These are phyloP conservation scores for Lophius americanus DNA, from an alignment of 2,797 vertebrate genomes.

Conservation along the genomic window DNA sequence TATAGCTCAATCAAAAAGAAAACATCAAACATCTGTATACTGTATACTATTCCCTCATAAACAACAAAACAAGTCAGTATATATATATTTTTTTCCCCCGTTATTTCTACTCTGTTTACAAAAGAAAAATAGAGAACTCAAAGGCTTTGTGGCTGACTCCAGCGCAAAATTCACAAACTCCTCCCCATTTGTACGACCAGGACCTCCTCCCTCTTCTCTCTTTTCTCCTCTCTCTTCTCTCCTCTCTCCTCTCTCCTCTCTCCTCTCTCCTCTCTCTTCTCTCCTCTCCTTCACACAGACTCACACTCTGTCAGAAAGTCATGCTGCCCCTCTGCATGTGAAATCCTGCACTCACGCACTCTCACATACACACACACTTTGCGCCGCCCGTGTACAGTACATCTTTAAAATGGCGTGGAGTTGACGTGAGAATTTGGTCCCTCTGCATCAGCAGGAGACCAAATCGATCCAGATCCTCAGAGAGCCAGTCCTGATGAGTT, in stretches of 20 bases:
- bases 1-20: conserved; percentile 69
- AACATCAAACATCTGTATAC: conserved; percentile 68
- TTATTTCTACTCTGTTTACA: conserved; percentile 55
- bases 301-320: conserved; percentile 31
- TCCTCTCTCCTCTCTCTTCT: background rate
- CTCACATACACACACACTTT: conserved; percentile 8
- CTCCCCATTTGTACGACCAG: conserved; percentile 30
- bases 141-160: conserved; percentile 48
- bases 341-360: conserved; percentile 49
- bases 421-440: conserved; percentile 64
- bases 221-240: conserved; percentile 12
- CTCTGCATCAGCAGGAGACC: conserved; percentile 58
- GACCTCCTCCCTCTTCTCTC: conserved; percentile 1
- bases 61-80: conserved; percentile 63
- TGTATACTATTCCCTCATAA: conserved; percentile 73
- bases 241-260: conserved; percentile 11
- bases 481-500: conserved; percentile 45
- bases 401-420: conserved; percentile 45
- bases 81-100: conserved; percentile 24
- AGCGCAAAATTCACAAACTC: conserved; percentile 42
- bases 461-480: conserved; percentile 41
- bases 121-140: conserved; percentile 58
- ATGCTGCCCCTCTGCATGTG: conserved; percentile 48
- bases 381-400: conserved; percentile 29
- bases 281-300: conserved; percentile 16